phyloP scores from a whole-genome alignment of 2,797 vertebrate species.

The Mus minutoides region DNA sequence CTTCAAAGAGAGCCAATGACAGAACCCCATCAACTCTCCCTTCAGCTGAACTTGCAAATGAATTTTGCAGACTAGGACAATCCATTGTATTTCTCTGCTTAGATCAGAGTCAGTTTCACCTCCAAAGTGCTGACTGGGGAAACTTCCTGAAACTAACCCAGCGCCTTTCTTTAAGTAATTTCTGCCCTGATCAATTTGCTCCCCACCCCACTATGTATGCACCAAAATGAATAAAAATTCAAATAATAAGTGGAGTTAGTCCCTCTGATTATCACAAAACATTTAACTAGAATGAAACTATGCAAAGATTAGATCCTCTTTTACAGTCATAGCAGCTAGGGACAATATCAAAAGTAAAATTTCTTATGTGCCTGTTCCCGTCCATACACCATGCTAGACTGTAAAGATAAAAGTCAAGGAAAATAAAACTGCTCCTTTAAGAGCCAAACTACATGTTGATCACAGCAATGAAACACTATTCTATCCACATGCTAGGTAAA shows the following conservation, averaged over 20 bases:
- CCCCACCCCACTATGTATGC: neutral
- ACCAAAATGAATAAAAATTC: slow-evolving; percentile 39
- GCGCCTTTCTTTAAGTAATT: slow-evolving; percentile 64
- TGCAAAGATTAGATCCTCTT: slow-evolving; percentile 7
- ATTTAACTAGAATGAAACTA: slow-evolving; percentile 52
- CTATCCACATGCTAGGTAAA: neutral
- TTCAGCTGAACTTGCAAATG: slow-evolving; percentile 68
- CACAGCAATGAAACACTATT: slow-evolving; percentile 20
- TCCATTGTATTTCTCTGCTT: slow-evolving; percentile 76
- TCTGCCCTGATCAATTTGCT: slow-evolving; percentile 38
- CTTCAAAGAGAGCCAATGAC: slow-evolving; percentile 62
- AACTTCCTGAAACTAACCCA: slow-evolving; percentile 33
- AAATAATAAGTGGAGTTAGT: neutral
- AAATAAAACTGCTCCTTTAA: neutral
- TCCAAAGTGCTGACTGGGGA: slow-evolving; percentile 64
- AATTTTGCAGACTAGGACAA: slow-evolving; percentile 51
- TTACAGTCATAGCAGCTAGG: neutral
- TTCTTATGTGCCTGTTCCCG: neutral
- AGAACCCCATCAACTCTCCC: slow-evolving; percentile 53
- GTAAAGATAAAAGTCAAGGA: neutral
- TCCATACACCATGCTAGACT: neutral
- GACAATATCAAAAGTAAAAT: slow-evolving; percentile 7
- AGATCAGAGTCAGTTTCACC: slow-evolving; percentile 58
- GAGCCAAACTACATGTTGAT: neutral
- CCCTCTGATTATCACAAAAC: slow-evolving; percentile 33